A percentile compares a stretch with the other conserved stretches of the same genome.
Evolutionary conservation across 2,797 vertebrate species (phyloP).

Genomic region (Tachyglossus aculeatus): DNA sequence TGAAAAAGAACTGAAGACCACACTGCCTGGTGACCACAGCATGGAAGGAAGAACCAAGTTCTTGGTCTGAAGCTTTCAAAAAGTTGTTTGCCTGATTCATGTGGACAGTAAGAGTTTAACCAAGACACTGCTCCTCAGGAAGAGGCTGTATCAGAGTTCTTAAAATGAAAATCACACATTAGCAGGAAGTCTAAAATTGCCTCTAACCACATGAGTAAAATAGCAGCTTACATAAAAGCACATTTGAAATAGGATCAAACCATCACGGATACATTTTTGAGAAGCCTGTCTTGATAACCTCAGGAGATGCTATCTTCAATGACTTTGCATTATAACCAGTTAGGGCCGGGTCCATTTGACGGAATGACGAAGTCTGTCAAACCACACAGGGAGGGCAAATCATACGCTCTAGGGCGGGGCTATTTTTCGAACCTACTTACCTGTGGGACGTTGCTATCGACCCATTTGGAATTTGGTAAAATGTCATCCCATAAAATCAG

Average conservation of each 20-base stretch:
- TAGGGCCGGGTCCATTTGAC: too few relatives aligned
- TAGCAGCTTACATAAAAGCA: background rate
- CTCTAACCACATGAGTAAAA: conserved; percentile 16
- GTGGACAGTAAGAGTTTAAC: conserved; percentile 15
- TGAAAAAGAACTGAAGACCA: too few relatives aligned
- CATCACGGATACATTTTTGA: background rate
- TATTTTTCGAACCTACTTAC: conserved; percentile 70
- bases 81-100: background rate
- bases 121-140: background rate
- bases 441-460: conserved; percentile 95
- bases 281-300: conserved; percentile 6
- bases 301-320: background rate
- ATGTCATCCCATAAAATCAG: conserved; percentile 99
- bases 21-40: too few relatives aligned
- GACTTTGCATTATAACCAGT: background rate
- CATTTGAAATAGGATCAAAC: conserved; percentile 5
- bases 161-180: background rate
- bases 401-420: too few relatives aligned
- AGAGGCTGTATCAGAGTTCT: background rate
- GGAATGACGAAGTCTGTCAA: too few relatives aligned
- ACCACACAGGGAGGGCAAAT: too few relatives aligned
- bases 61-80: background rate
- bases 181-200: background rate
- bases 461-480: conserved; percentile 92
- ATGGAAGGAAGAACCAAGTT: too few relatives aligned